These are phyloP conservation scores for Falcaria lacertinaria DNA, from an alignment of 2,888 invertebrate genomes.

Conservation along the genomic window DNA sequence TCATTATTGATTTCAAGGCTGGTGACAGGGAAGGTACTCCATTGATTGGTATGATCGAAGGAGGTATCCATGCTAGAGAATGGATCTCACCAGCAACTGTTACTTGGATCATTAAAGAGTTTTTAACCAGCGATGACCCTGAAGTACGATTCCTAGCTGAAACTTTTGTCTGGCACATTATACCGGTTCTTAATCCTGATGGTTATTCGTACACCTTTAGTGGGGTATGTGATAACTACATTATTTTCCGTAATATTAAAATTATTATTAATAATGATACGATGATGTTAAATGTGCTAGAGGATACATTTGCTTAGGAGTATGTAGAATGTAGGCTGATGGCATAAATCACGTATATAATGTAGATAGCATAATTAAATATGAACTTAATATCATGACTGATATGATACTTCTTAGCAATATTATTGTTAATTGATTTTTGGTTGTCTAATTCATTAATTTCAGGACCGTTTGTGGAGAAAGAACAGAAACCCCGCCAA, in stretches of 20 bases:
- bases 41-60: slow-evolving; percentile 81
- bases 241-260: no score
- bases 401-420: no score
- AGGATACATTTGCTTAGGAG: no score
- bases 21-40: slow-evolving; percentile 34
- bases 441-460: slow-evolving; percentile 25
- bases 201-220: slow-evolving; percentile 85
- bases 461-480: slow-evolving; percentile 86
- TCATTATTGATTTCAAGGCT: slow-evolving; percentile 58
- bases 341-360: no score
- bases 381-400: no score
- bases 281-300: no score
- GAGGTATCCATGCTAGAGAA: slow-evolving; percentile 83
- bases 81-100: slow-evolving; percentile 87
- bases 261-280: no score
- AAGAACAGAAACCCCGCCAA: slow-evolving; percentile 69
- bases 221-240: slow-evolving; percentile 64
- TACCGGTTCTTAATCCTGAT: slow-evolving; percentile 87
- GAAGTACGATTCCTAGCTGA: slow-evolving; percentile 80
- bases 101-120: slow-evolving; percentile 84
- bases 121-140: slow-evolving; percentile 81
- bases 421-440: no score
- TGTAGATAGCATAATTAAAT: no score
- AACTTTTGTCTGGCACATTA: slow-evolving; percentile 86
- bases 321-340: no score